Base-by-base conservation (phyloP, 2,113 vertebrate species). In the Microcebus lehilahytsara region DNA sequence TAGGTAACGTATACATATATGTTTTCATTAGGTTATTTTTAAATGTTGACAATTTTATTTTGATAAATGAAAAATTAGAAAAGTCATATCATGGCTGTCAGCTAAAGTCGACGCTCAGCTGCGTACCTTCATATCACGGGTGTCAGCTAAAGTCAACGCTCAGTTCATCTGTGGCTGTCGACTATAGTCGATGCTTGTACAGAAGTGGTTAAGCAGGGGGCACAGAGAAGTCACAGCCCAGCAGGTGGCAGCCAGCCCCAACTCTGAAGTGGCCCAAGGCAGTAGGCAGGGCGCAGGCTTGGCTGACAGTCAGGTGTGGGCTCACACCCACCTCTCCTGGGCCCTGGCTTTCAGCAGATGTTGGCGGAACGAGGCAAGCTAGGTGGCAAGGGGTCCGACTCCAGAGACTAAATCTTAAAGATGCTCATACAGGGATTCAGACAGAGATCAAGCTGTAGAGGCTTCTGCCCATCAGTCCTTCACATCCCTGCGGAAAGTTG, bases 401-500 rank as follows among this genome's bases (percentile, higher is more conserved):
- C 51, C 89, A 69, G 66, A 69, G 67, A 53, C 58, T 58, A 32
- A 6, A 72, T 71, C 56, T 42, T 53, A 69, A 34, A 9, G 4
- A 79, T 6, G 32, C 34, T 30, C 53, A n/a, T 8, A 53, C 74
- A 37, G 1, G 3, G 60, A n/a, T 22, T 74, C 17, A 30, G 62
- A 20, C 37, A 22, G 25, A 58, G 85, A 72, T 14, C 10, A 42
- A 27, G 40, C 62, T n/a, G 2, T 9, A 19, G 34, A 51, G n/a
- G 51, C 5, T 69, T 7, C 40, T 88, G 34, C 37, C 25, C 16
- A 30, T 37, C n/a, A 9, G 42, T 27, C 34, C 23, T 9, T 40
- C 34, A 1, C 0, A 0, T 30, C 42, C 25, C 72, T 58, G 32
- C 1, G 4, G 56, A 23, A 56, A 40, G 23, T 9, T 77, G 60